A percentile compares a stretch with the other conserved stretches of the same genome.
phyloP scores from a whole-genome alignment of 37 sponge, comb jelly and placozoan species.

The Tethya wilhelma region DNA sequence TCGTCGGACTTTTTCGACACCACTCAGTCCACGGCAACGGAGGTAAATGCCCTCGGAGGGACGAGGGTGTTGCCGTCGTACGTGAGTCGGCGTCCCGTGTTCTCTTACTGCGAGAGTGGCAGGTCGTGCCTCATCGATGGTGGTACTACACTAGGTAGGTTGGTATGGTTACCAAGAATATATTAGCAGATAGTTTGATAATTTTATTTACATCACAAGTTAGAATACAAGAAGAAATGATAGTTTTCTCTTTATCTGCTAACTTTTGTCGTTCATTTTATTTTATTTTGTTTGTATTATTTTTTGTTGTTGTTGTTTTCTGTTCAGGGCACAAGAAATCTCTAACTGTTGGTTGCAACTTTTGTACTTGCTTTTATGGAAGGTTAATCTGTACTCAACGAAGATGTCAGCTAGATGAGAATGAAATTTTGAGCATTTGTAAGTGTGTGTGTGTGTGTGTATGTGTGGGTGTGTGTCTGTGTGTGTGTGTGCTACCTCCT shows the following conservation, averaged over 20 bases:
- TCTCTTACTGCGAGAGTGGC: not conserved
- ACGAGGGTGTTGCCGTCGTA: not conserved
- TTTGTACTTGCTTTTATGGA: conserved; percentile 50
- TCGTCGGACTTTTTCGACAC: not conserved
- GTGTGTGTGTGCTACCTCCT: not conserved
- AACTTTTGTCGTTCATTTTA: no score
- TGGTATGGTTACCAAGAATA: not conserved
- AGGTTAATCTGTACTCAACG: conserved; percentile 39
- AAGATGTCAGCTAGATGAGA: conserved; percentile 3
- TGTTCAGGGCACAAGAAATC: conserved; percentile 2
- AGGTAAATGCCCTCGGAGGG: not conserved
- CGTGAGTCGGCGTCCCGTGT: not conserved
- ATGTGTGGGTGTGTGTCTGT: not conserved
- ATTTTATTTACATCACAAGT: no score
- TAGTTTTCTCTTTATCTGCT: no score
- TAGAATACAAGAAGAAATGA: no score
- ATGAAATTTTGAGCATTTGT: conserved; percentile 1
- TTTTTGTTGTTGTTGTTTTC: no score
- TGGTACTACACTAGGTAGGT: not conserved
- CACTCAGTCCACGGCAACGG: not conserved
- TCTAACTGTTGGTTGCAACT: conserved; percentile 33
- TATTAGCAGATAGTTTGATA: no score
- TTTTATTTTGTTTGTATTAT: no score
- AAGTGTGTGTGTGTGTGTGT: not conserved
- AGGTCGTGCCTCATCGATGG: not conserved